phyloP scores from a whole-genome alignment of 2,797 vertebrate species.

The Holocentrus rufus region DNA sequence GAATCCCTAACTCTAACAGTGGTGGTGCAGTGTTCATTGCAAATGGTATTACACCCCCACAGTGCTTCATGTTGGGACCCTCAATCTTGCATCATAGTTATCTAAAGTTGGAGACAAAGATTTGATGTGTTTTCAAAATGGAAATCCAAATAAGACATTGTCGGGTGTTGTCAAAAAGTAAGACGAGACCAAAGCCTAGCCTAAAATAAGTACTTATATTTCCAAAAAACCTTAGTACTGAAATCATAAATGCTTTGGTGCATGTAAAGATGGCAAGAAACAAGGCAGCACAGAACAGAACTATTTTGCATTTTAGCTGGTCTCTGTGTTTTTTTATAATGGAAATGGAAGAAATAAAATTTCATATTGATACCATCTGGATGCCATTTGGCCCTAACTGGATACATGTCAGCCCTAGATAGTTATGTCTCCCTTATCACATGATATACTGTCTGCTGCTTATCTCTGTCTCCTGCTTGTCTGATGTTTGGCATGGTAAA shows the following conservation, averaged over 20 bases:
- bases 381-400: conserved; percentile 49
- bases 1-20: background rate
- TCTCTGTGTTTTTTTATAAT: conserved; percentile 10
- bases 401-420: conserved; percentile 36
- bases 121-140: background rate
- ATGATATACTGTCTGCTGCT: conserved; percentile 59
- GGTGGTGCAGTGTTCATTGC: background rate
- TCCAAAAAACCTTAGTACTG: background rate
- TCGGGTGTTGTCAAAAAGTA: background rate
- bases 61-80: background rate
- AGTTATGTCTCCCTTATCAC: conserved; percentile 51
- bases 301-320: background rate
- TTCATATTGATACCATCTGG: conserved; percentile 44
- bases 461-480: conserved; percentile 64
- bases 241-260: background rate
- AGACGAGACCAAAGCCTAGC: background rate
- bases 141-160: background rate
- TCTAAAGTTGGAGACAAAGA: background rate
- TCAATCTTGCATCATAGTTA: background rate
- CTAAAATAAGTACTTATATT: background rate
- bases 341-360: conserved; percentile 11
- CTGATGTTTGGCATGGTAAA: conserved; percentile 52
- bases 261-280: background rate
- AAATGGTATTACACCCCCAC: background rate
- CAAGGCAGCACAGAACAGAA: background rate